Evolutionary conservation across 2,797 vertebrate genomes (phyloP).

Genomic region (Sphenopsis melanotis): DNA sequence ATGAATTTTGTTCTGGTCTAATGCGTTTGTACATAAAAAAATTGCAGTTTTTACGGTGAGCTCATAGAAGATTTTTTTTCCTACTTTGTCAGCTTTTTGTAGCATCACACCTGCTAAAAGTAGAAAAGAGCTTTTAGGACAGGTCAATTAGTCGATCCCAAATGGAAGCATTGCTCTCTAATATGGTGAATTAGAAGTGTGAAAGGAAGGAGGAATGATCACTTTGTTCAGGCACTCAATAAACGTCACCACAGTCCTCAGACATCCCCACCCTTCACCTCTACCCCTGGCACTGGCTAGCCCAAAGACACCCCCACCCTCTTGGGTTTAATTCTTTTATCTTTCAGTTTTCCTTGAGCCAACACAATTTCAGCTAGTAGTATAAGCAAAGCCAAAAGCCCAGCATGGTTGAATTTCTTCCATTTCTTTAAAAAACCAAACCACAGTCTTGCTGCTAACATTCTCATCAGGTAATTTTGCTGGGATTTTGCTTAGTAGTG

Average conservation of each 20-base stretch:
- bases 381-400: slow-evolving; percentile 6
- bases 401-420: slow-evolving; percentile 23
- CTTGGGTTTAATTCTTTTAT: background rate
- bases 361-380: background rate
- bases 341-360: background rate
- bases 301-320: background rate
- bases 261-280: background rate
- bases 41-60: background rate
- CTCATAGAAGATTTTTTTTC: background rate
- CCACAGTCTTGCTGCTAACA: background rate
- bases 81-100: background rate
- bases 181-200: background rate
- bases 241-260: background rate
- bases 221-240: background rate
- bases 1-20: background rate
- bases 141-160: background rate
- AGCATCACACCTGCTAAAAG: background rate
- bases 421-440: background rate
- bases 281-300: background rate
- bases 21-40: fast-evolving
- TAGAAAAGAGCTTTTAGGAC: background rate
- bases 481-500: background rate
- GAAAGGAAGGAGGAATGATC: background rate
- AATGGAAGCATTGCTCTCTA: background rate
- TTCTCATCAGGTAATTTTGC: background rate